Base-by-base conservation (phyloP, 2,797 vertebrate species). In the Ptychadena robeensis region DNA sequence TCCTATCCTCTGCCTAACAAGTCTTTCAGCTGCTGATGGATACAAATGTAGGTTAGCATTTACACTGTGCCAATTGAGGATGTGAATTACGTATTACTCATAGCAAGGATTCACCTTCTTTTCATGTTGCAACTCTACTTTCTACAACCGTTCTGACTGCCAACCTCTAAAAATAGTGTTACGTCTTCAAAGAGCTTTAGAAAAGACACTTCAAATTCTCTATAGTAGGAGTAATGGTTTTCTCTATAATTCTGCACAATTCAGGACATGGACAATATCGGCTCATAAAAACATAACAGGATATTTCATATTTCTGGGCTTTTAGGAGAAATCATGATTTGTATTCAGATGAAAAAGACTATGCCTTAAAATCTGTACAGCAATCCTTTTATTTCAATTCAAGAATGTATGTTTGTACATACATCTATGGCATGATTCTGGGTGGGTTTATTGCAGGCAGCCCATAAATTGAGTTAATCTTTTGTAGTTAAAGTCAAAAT, bases 151-250 rank as follows among this genome's bases (percentile, higher is more conserved):
- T 35, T 37, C 31, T 37, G 40, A 35, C 48, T 78, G 44, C 30
- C 63, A 78, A 34, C 64, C 28, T 11, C 11, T 68, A 27, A 79
- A 31, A 57, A 53, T n/a, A 37, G 53, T 28, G n/a, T 10, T 11
- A 30, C n/a, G 35, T 61, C 72, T 74, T 74, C 72, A 74, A 74
- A 74, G 73, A 22, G 44, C 22, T 18, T 53, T 5, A n/a, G 4
- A 53, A 18, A 53, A 53, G 44, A 53, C 15, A 22, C 44, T n/a
- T 53, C 15, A 5, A 22, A 53, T 53, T 53, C 44, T 53, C 44
- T 53, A 18, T 22, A 40, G 38, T 40, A 40, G 44, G 18, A 53
- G 18, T 22, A 22, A 6, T 7, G 18, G 15, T 18, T 53, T 53
- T 18, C 44, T 22, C 44, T 53, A 18, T 22, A 2, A 22, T 53